Evolutionary conservation across 2,797 vertebrate genomes (phyloP).

Genomic region (Oryzias dopingdopingensis): DNA sequence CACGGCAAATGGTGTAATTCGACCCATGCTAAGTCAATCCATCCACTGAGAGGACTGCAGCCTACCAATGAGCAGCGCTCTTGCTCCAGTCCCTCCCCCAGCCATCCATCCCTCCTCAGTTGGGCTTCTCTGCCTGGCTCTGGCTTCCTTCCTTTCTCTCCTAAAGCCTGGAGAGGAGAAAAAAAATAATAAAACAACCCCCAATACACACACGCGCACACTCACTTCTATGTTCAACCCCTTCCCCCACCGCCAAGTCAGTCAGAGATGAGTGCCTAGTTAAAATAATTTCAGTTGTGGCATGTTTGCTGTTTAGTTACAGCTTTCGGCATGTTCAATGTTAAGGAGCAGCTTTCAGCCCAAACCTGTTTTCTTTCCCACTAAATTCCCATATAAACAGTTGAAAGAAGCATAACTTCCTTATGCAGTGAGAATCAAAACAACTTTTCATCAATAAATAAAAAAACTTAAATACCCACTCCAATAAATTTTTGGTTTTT

Average conservation of each 20-base stretch:
- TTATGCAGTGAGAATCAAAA: no score
- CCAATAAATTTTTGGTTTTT: no score
- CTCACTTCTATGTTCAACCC: conserved; percentile 42
- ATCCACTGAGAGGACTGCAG: conserved; percentile 66
- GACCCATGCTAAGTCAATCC: conserved; percentile 86
- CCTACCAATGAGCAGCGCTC: conserved; percentile 74
- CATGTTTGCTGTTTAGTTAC: conserved; percentile 51
- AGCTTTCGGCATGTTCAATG: conserved; percentile 47
- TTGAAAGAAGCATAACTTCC: not conserved
- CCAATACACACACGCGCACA: conserved; percentile 47
- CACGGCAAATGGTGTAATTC: conserved; percentile 86
- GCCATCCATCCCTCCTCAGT: conserved; percentile 51
- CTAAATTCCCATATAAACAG: not conserved
- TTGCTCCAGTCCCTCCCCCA: conserved; percentile 73
- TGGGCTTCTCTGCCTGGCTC: conserved; percentile 58
- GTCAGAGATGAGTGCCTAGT: conserved; percentile 57
- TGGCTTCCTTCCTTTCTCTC: conserved; percentile 71
- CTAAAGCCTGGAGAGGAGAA: conserved; percentile 50
- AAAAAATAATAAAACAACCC: conserved; percentile 48
- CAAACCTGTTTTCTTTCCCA: not conserved
- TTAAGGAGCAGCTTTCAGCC: conserved; percentile 4
- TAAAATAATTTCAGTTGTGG: conserved; percentile 70
- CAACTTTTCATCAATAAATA: no score
- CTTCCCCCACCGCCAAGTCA: conserved; percentile 71
- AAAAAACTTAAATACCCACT: no score